Evolutionary conservation across 2,888 invertebrate species (phyloP).

Genomic region (Agriopis marginaria): DNA sequence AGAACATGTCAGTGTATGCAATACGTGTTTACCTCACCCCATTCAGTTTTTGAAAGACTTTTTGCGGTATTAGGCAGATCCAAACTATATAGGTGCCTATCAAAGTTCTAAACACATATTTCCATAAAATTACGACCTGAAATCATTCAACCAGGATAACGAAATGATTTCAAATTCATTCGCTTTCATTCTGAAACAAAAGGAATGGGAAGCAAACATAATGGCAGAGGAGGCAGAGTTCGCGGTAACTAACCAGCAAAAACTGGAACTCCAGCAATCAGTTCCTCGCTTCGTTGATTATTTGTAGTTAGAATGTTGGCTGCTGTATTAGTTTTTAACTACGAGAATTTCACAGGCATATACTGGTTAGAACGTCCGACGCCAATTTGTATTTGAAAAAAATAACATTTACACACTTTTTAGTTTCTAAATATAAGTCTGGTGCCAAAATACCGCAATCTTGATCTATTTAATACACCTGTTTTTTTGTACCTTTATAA

Average conservation of each 20-base stretch:
- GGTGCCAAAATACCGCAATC: no score
- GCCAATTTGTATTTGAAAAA: no score
- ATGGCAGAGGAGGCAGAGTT: slow-evolving; percentile 31
- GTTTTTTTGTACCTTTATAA: no score
- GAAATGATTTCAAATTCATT: slow-evolving; percentile 11
- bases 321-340: slow-evolving; percentile 22
- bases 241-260: slow-evolving; percentile 57
- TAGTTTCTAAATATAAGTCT: no score
- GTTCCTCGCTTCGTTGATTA: slow-evolving; percentile 38
- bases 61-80: no score
- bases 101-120: neutral
- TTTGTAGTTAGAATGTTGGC: slow-evolving; percentile 6
- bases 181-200: neutral
- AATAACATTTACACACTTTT: no score
- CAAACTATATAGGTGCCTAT: no score
- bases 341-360: neutral
- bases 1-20: no score
- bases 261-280: slow-evolving; percentile 54
- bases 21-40: no score
- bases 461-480: no score
- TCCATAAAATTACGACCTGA: neutral
- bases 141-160: neutral
- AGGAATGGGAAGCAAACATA: slow-evolving; percentile 18
- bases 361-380: no score
- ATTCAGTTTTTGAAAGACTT: no score